Conservation (phyloP, 1,140 invertebrate species). For the Ericerus pela region DNA sequence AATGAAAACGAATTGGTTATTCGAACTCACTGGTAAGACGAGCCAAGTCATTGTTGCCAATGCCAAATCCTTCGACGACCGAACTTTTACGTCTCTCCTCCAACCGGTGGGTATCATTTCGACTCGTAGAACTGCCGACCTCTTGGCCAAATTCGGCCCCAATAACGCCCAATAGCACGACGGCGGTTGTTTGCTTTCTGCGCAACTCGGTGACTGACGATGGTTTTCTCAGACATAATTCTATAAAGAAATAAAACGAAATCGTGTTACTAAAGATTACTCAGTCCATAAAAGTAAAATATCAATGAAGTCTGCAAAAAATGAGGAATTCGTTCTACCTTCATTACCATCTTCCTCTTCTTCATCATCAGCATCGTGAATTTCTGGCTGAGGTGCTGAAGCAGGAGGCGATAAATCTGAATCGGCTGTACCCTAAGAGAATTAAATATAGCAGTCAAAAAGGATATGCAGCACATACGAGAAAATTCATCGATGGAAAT, state of each 20-base stretch:
- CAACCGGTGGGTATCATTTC: constrained; percentile 17
- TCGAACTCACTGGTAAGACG: constrained; percentile 58
- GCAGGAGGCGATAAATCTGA: neutral
- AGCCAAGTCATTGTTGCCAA: constrained; percentile 80
- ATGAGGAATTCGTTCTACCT: constrained; percentile 26
- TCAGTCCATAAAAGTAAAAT: neutral
- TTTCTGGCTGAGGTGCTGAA: neutral
- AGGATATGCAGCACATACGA: no score
- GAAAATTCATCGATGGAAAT: no score
- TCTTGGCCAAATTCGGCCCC: constrained; percentile 96
- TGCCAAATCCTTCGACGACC: constrained; percentile 78
- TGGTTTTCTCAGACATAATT: constrained; percentile 50
- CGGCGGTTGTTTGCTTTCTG: constrained; percentile 90
- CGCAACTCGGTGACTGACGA: constrained; percentile 74
- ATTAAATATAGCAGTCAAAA: no score
- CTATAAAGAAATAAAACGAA: constrained; percentile 25
- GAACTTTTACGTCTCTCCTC: constrained; percentile 56
- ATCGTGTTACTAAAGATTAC: neutral
- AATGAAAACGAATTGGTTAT: neutral
- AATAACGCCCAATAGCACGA: constrained; percentile 90
- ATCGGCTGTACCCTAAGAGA: constrained; percentile 1
- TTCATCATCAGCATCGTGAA: constrained; percentile 58
- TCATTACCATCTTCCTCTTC: constrained; percentile 58
- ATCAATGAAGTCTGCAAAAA: neutral
- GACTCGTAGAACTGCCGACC: constrained; percentile 33